Percentiles rank a stretch among this genome's conserved stretches.
These are phyloP conservation scores for Noturus placidus DNA, from an alignment of 2,113 vertebrate genomes.

Conservation along the genomic window DNA sequence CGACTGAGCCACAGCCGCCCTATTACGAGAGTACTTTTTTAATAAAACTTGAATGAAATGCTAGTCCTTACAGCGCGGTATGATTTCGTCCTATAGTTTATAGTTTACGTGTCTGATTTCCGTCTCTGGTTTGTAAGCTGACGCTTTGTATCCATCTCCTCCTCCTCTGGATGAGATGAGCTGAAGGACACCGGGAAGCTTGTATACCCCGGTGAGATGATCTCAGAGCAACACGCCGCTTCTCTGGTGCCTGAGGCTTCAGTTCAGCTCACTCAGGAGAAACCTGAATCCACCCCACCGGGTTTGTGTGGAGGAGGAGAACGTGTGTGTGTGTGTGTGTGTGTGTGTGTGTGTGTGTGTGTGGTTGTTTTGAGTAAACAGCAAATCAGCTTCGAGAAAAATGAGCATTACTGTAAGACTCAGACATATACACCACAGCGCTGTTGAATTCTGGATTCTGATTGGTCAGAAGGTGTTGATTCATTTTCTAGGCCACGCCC, in stretches of 20 bases:
- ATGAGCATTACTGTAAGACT: neutral
- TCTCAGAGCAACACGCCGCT: neutral
- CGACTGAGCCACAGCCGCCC: no score
- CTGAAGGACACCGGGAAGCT: constrained; percentile 3
- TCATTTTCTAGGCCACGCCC: neutral
- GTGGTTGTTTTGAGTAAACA: neutral
- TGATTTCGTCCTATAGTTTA: neutral
- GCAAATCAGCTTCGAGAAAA: neutral
- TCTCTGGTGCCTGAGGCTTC: neutral
- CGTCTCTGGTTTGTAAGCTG: neutral
- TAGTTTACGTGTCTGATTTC: neutral
- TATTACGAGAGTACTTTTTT: no score
- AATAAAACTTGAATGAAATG: neutral
- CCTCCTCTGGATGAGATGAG: neutral
- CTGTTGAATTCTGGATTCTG: neutral
- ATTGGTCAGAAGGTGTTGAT: neutral
- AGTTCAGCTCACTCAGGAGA: neutral
- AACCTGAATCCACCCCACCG: neutral
- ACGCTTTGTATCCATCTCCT: neutral
- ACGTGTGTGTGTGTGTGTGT: neutral
- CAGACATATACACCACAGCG: neutral
- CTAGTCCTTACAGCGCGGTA: no score
- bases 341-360: neutral
- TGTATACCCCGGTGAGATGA: constrained; percentile 9
- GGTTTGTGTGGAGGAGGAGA: neutral